Conservation (phyloP, 2,888 invertebrate genomes). For the Dyspetes luteomarginatus region DNA sequence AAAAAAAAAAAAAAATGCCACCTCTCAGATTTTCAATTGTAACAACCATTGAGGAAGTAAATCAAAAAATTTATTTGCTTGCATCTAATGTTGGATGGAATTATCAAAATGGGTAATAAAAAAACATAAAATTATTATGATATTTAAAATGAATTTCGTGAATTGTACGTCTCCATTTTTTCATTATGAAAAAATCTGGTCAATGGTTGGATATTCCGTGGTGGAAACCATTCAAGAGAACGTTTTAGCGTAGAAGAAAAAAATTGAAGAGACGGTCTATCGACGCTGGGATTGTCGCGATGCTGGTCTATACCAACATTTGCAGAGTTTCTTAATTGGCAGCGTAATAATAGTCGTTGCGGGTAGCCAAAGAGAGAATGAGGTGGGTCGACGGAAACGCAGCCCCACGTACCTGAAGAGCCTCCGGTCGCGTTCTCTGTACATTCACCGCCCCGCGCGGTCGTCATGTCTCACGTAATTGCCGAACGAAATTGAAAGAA, state of each 20-base stretch:
- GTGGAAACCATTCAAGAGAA: not conserved
- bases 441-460: slow-evolving; percentile 22
- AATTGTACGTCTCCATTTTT: not conserved
- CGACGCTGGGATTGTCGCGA: slow-evolving; percentile 3
- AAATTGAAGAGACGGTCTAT: slow-evolving; percentile 1
- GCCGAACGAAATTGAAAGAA: slow-evolving; percentile 56
- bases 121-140: too few species aligned
- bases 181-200: not conserved
- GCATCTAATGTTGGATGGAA: too few species aligned
- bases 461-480: slow-evolving; percentile 48
- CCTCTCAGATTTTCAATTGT: too few species aligned
- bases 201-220: too few species aligned
- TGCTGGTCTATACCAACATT: slow-evolving; percentile 24
- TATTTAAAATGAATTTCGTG: too few species aligned
- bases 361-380: not conserved
- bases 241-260: slow-evolving; percentile 3
- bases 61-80: too few species aligned
- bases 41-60: too few species aligned
- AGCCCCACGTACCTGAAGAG: not conserved
- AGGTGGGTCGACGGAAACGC: not conserved
- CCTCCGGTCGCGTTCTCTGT: slow-evolving; percentile 10
- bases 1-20: too few species aligned
- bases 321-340: slow-evolving; percentile 48
- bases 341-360: slow-evolving; percentile 45
- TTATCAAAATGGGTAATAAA: too few species aligned